Evolutionary conservation across 2,888 invertebrate species (phyloP), one percentile per base, ranked within the genome.

Genomic region (Drosophila buzzatii): DNA sequence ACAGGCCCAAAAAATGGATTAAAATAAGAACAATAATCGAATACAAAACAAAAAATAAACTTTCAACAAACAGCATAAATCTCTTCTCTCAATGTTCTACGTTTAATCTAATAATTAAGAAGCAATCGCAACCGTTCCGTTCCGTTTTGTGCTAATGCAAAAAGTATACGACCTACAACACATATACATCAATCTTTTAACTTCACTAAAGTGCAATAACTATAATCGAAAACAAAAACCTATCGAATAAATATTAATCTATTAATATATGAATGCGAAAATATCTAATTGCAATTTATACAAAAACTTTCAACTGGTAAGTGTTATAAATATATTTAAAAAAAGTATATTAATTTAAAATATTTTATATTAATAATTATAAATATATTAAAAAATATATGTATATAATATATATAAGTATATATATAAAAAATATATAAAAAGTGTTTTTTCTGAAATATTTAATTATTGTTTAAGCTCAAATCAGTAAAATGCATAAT

Each of bases 91-190:
- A 27, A 73, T 67, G 44, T 33, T 45, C 35, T 70, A 64, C 60
- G 52, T 27, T 53, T 39, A 47, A 42, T 53, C 47, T 57, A 82
- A 55, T 55, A 57, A 58, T 23, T 57, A 42, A 39, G 64, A 64
- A 70, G 58, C 69, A 72, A 73, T 53, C 72, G 72, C 70, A 85
- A 88, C 89, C 75, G 70, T 83, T 90, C 85, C 85, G 85, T 88
- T 85, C 85, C 85, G 89, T 61, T 66, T 85, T 79, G 86, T 83
- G 77, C 76, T 86, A 89, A 88, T 68, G 73, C 78, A 86, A 72
- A 72, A 52, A 71, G 90, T 90, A 90, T 90, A 90, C 90, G 90
- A 90, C 53, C 59, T 57, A 55, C 57, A 80, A 58, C 23, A 23
- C 23, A 66, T 66, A 62, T 52, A 78, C 63, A 67, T 65, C 61